Evolutionary conservation across 2,888 invertebrate genomes (phyloP), one percentile per base, ranked within the genome.

Genomic region (Synergus japonicus): DNA sequence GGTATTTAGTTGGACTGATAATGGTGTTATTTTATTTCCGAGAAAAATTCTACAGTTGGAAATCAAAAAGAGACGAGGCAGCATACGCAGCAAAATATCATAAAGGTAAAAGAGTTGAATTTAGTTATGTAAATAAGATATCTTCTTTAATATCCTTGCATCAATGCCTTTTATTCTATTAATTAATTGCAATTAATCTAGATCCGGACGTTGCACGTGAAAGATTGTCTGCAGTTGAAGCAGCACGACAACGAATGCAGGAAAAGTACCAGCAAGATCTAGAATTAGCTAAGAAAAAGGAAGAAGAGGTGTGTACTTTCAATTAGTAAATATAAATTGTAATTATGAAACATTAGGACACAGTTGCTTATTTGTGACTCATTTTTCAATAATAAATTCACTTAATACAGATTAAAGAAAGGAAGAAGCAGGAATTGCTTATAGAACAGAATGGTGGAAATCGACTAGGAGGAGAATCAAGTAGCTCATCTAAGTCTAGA

Each of bases 31-130:
- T 88, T 78, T 92, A 90, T 81, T 83, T 93, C n/a, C 83, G 86
- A 73, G 88, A 91, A 67, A 87, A 86, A 76, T 90, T 92, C 80
- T 84, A 84, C 15, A 87, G 76, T 2, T 93, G 92, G 90, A 90
- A 86, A 77, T 82, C 87, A 29, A 86, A 85, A 63, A 91, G 84
- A 79, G 91, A 90, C 12, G 92, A 93, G 46, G 83, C 86, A 41
- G 91, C 92, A 81, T 93, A 93, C 86, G 88, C 89, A 37, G 93
- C 91, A 41, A 93, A 93, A 84, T 93, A 93, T 86, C 93, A 93
- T 81, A 93, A 93, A 91, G 90, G 93, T 93, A 89, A 87, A 67
- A 18, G 7, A 58, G 5, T 7, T 22, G n/a, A 58, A 58, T 18
- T 0, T 18, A 58, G 9, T 0, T 58, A 1, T 4, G 4, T 12